A percentile compares a stretch with the other conserved stretches of the same genome.
Conservation (phyloP, 1,140 invertebrate species). For the Eupristina koningsbergeri region DNA sequence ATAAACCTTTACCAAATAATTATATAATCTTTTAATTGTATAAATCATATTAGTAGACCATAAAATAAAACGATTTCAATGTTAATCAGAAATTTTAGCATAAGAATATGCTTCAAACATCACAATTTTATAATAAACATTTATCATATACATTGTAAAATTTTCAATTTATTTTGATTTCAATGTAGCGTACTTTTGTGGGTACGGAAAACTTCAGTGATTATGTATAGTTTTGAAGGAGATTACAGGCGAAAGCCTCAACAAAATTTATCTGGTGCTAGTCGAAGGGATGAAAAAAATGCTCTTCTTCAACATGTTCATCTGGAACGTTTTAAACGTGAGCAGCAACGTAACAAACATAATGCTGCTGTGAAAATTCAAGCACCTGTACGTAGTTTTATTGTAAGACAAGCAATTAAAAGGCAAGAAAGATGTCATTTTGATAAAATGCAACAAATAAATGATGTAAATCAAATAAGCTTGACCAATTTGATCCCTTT, state of each 20-base stretch:
- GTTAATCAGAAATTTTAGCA: background rate
- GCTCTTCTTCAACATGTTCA: slow-evolving; percentile 86
- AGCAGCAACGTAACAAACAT: slow-evolving; percentile 80
- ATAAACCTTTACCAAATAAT: background rate
- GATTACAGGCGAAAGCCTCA: slow-evolving; percentile 89
- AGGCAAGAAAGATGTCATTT: slow-evolving; percentile 79
- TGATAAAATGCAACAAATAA: slow-evolving; percentile 75
- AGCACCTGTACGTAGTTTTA: slow-evolving; percentile 84
- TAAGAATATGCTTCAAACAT: slow-evolving; percentile 26
- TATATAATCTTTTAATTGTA: background rate
- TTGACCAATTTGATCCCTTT: slow-evolving; percentile 74
- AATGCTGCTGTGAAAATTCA: slow-evolving; percentile 85
- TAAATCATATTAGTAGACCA: background rate
- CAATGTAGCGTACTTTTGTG: slow-evolving; percentile 37
- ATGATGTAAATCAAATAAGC: slow-evolving; percentile 71
- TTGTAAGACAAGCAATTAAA: slow-evolving; percentile 80
- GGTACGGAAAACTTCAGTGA: slow-evolving; percentile 7
- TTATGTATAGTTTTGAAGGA: slow-evolving; percentile 91
- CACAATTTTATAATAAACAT: slow-evolving; percentile 2
- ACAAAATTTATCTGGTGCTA: slow-evolving; percentile 92
- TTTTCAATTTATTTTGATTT: slow-evolving; percentile 47
- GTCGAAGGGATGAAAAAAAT: slow-evolving; percentile 83
- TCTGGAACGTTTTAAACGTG: slow-evolving; percentile 87
- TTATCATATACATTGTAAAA: slow-evolving; percentile 30
- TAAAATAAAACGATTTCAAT: background rate